Evolutionary conservation across 2,888 invertebrate species (phyloP).

Genomic region (Rhopalosiphum nymphaeae): DNA sequence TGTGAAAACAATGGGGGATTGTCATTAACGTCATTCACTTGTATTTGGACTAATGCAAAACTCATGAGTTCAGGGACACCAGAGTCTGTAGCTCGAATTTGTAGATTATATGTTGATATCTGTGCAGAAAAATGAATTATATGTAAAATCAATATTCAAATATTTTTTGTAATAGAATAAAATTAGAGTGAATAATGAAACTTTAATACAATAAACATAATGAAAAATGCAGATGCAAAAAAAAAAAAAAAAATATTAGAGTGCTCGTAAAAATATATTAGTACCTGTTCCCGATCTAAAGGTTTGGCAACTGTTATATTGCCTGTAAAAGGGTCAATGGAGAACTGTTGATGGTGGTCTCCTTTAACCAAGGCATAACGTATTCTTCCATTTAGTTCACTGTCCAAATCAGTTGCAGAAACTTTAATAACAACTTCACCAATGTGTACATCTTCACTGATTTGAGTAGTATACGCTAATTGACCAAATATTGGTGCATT

Average conservation of each 20-base stretch:
- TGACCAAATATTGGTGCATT: conserved; percentile 87
- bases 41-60: conserved; percentile 81
- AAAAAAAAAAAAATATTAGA: not conserved
- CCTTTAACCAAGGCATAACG: conserved; percentile 83
- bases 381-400: conserved; percentile 83
- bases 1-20: conserved; percentile 88
- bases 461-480: conserved; percentile 80
- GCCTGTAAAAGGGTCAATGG: conserved; percentile 82
- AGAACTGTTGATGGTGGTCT: conserved; percentile 82
- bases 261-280: conserved; percentile 68
- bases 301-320: conserved; percentile 80
- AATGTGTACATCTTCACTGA: conserved; percentile 83
- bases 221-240: not conserved
- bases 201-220: not conserved
- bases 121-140: conserved; percentile 68
- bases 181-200: not conserved
- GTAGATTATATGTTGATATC: conserved; percentile 79
- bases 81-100: conserved; percentile 85
- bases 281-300: conserved; percentile 86
- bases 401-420: conserved; percentile 86
- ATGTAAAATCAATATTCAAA: not conserved
- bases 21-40: conserved; percentile 91
- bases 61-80: conserved; percentile 83
- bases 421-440: conserved; percentile 83
- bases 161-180: not conserved